These are phyloP conservation scores for Papilio polytes DNA, from an alignment of 1,140 invertebrate species.

Conservation along the genomic window DNA sequence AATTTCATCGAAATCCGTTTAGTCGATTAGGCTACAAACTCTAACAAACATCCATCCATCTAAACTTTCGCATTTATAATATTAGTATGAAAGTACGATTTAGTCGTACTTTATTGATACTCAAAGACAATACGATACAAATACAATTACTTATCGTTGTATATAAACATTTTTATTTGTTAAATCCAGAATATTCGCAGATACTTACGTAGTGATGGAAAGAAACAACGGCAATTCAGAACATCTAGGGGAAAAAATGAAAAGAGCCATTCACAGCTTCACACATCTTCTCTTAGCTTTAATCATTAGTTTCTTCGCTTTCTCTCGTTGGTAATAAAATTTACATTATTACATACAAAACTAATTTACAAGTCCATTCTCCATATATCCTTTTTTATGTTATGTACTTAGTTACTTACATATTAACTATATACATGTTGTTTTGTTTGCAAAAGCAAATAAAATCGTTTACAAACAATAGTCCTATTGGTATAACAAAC, in stretches of 20 bases:
- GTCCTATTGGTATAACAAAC: neutral
- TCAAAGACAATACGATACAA: neutral
- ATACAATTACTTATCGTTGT: neutral
- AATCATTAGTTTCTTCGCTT: slow-evolving; percentile 3
- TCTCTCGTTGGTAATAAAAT: neutral
- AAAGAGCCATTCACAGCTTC: neutral
- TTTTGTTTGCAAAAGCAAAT: neutral
- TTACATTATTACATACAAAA: slow-evolving; percentile 1
- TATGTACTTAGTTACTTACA: slow-evolving; percentile 37
- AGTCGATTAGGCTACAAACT: too few species aligned
- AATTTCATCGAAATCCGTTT: too few species aligned
- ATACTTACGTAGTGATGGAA: neutral
- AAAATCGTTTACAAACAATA: neutral
- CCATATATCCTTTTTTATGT: slow-evolving; percentile 3
- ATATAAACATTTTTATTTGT: neutral
- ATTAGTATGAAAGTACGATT: too few species aligned
- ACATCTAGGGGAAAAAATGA: neutral
- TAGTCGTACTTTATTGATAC: neutral
- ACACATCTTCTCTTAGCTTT: neutral
- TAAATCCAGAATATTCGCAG: neutral
- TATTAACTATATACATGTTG: slow-evolving; percentile 19
- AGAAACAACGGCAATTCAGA: neutral
- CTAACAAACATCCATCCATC: too few species aligned
- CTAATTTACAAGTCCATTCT: neutral
- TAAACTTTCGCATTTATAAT: too few species aligned